Base-by-base conservation (phyloP, 1,140 invertebrate species). In the Zaprionus taronus region DNA sequence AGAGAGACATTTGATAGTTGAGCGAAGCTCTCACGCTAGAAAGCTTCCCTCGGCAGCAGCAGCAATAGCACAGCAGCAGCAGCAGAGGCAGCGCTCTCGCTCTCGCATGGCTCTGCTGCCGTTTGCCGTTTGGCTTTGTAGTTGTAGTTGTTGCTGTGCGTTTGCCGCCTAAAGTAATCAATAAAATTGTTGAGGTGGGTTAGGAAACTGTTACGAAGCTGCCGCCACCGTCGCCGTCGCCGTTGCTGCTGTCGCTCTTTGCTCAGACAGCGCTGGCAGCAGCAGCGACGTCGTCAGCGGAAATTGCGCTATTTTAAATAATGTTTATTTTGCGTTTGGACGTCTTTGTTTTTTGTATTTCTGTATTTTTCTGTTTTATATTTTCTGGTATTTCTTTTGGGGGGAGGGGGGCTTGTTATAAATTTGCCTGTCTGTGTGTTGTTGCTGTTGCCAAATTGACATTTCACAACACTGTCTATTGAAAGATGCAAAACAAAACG, bases 141-240 rank as follows among this genome's bases (percentile, higher is more conserved):
- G 56, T 44, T 55, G 53, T 64, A 63, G 38, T 34, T 60, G 73
- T 57, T 63, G 44, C 61, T 72, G 75, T 80, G 75, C 79, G 73
- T 83, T 82, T 80, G 82, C 82, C 81, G 84, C 84, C 91, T 90
- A 85, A 83, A 91, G 91, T 86, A 92, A 92, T 92, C 91, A 91
- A 92, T 92, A 92, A 91, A 92, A 91, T 92, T 92, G 91, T 92
- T 92, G 91, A 92, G 91, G 91, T 92, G 91, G 91, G 91, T 92
- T 92, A 92, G 91, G 91, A 92, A 92, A 92, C 83, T 90, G 89
- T 92, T 92, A 92, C 91, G 84, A 86, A 91, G 87, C 84, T 75
- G 81, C 83, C 76, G 78, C 64, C 76, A 66, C 63, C 58, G 67
- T 34, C 31, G 62, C 38, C 57, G 79, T 44, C 68, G 64, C 63